These are phyloP conservation scores for Grantiella picta DNA, from an alignment of 2,113 vertebrate species.

Conservation along the genomic window DNA sequence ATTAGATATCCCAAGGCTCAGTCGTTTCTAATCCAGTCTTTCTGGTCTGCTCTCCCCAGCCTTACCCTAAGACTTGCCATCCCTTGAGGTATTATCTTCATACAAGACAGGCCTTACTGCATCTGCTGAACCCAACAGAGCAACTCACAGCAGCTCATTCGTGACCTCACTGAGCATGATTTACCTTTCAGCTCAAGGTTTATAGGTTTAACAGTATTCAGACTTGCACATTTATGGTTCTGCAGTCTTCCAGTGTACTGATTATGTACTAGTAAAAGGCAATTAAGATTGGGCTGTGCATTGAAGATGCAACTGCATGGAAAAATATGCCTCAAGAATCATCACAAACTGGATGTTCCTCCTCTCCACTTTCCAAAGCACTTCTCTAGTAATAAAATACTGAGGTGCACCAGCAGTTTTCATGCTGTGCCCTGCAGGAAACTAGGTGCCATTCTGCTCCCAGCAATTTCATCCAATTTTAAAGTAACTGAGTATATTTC, in stretches of 20 bases:
- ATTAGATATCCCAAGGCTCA: background rate
- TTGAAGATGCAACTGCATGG: background rate
- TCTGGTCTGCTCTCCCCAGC: background rate
- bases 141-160: background rate
- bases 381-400: background rate
- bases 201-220: background rate
- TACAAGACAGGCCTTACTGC: background rate
- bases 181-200: background rate
- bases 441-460: background rate
- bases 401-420: background rate
- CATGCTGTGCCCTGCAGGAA: background rate
- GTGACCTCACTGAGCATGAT: background rate
- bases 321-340: background rate
- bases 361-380: background rate
- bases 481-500: background rate
- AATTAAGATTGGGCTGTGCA: background rate
- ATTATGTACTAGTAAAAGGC: background rate
- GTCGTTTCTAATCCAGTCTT: background rate
- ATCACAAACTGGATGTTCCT: background rate
- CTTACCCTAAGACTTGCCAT: background rate
- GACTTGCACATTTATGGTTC: background rate
- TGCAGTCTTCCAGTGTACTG: background rate
- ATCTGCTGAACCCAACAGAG: background rate
- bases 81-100: background rate
- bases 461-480: background rate